phyloP scores from a whole-genome alignment of 2,797 vertebrate genomes.

The Furcifer pardalis region DNA sequence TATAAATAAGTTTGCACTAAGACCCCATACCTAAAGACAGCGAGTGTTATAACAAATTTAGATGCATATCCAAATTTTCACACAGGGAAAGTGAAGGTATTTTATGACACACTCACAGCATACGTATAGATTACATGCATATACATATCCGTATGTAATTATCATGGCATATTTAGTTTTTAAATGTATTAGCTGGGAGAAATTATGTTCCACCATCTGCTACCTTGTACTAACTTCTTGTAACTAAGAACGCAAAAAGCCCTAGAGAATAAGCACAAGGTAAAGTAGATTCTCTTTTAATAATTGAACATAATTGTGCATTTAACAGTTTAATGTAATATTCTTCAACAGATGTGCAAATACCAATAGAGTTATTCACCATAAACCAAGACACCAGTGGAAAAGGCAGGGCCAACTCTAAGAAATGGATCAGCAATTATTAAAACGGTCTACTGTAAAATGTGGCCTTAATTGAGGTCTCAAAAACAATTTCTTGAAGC shows the following conservation, averaged over 20 bases:
- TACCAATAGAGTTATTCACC: constrained; percentile 74
- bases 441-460: constrained; percentile 14
- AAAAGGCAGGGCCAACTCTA: constrained; percentile 40
- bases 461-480: neutral
- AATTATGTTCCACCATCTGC: constrained; percentile 74
- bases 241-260: constrained; percentile 74
- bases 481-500: constrained; percentile 24
- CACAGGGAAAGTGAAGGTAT: constrained; percentile 35
- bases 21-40: neutral
- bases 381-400: constrained; percentile 52
- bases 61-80: neutral
- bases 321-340: constrained; percentile 77
- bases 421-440: constrained; percentile 32
- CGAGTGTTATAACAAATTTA: neutral
- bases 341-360: constrained; percentile 80
- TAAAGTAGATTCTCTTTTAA: constrained; percentile 78
- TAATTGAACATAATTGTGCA: constrained; percentile 81
- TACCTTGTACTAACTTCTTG: constrained; percentile 72
- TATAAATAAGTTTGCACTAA: constrained; percentile 3
- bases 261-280: constrained; percentile 74
- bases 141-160: constrained; percentile 53
- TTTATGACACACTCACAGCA: neutral
- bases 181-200: constrained; percentile 73
- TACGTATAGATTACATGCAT: constrained; percentile 40
- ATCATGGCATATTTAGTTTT: constrained; percentile 63